Evolutionary conservation across 2,797 vertebrate species (phyloP), one percentile per base, ranked within the genome.

Genomic region (Dromococcyx pavoninus): DNA sequence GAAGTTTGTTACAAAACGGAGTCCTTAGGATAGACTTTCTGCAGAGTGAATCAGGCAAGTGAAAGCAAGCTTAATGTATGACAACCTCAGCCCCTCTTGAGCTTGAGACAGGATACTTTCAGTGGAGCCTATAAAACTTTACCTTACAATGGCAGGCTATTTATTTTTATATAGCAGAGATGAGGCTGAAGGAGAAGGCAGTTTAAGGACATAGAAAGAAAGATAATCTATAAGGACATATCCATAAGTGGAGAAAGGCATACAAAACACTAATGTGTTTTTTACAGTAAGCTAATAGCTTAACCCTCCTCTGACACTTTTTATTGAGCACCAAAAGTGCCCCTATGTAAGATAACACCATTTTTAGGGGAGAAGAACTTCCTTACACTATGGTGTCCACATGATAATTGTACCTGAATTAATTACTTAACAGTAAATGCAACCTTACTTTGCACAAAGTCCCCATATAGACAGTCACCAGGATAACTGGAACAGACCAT

Each of bases 21-120:
- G 75, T 61, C 66, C 6, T 84, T 84, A 21, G 17, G n/a, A 24
- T 22, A 72, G 70, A 33, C 56, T 70, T 93, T 65, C 43, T 85
- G 23, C 44, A 35, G 64, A 83, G 67, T 44, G 24, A 35, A 48
- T 91, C 54, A 62, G 27, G 41, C 46, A 78, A 57, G 28, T 0
- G 0, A 95, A 94, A 83, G 41, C 41, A 70, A 62, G 13, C 54
- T 93, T 78, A 77, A 69, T 75, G 46, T n/a, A 41, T 62, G 37
- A 75, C 41, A 83, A 80, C 61, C 32, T 92, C 3, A 0, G 41
- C 54, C 35, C 71, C 72, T 74, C 33, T 74, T 92, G 71, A 91
- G 77, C 78, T 77, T 83, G 91, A 94, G 87, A 78, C 58, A 15
- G 11, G 51, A 53, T 89, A 71, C 89, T 91, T 94, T 92, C 80